These are phyloP conservation scores for Vanessa atalanta DNA, from an alignment of 1,140 invertebrate species.

Conservation along the genomic window DNA sequence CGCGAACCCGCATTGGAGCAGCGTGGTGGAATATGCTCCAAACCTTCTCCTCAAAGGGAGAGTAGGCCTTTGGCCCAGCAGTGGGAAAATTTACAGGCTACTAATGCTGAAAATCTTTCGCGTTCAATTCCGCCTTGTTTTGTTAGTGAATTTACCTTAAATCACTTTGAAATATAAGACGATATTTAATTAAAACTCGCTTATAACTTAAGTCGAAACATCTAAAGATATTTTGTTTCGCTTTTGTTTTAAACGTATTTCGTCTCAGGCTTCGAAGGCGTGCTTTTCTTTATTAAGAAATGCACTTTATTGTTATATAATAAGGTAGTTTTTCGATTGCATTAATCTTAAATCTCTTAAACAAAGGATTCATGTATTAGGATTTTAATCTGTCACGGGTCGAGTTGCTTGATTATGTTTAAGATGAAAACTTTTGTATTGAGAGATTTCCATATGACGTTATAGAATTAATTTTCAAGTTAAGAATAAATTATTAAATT, in stretches of 20 bases:
- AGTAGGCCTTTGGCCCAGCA: no score
- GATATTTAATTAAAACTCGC: neutral
- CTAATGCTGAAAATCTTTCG: no score
- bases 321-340: neutral
- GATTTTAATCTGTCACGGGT: conserved; percentile 28
- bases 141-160: neutral
- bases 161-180: neutral
- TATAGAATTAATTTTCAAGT: no score
- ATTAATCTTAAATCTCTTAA: neutral
- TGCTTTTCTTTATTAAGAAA: neutral
- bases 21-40: no score
- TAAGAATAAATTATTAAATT: no score
- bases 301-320: neutral
- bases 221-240: conserved; percentile 29
- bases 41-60: no score
- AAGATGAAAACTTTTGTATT: neutral
- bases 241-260: conserved; percentile 37
- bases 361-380: conserved; percentile 23
- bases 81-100: no score
- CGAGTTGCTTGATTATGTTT: conserved; percentile 5
- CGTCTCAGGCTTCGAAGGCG: neutral
- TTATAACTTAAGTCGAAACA: conserved; percentile 19
- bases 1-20: no score
- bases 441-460: neutral
- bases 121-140: no score